A percentile compares a stretch with the other conserved stretches of the same genome.
Conservation (phyloP, 2,888 invertebrate genomes). For the Drosophila ochracea region DNA sequence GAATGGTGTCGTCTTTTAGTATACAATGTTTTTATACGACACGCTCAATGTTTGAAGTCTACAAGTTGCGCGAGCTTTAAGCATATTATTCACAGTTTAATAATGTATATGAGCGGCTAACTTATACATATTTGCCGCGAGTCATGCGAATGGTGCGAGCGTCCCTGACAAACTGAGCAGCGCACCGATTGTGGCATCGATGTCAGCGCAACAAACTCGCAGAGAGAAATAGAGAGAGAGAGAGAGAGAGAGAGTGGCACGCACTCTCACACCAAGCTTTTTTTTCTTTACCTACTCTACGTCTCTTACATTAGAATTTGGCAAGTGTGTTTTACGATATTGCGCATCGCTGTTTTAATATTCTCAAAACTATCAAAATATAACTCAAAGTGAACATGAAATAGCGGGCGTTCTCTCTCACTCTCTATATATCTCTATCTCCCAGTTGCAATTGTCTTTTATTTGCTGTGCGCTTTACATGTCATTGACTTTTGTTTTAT, state of each 20-base stretch:
- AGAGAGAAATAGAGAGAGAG: slow-evolving; percentile 7
- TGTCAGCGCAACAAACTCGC: slow-evolving; percentile 5
- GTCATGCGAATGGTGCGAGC: slow-evolving; percentile 38
- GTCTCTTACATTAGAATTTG: slow-evolving; percentile 27
- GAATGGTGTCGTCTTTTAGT: slow-evolving; percentile 21
- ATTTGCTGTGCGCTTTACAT: slow-evolving; percentile 57
- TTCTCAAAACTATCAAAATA: slow-evolving; percentile 31
- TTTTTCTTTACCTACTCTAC: slow-evolving; percentile 1
- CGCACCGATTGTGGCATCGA: slow-evolving; percentile 15
- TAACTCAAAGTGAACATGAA: slow-evolving; percentile 26
- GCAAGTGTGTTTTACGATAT: slow-evolving; percentile 41
- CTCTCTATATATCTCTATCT: not conserved
- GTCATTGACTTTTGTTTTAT: slow-evolving; percentile 71
- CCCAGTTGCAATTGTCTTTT: slow-evolving; percentile 28
- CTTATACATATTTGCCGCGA: slow-evolving; percentile 23
- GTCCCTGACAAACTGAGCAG: slow-evolving; percentile 56
- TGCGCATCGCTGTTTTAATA: slow-evolving; percentile 34
- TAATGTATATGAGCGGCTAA: slow-evolving; percentile 2
- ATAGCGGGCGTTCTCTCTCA: slow-evolving; percentile 1
- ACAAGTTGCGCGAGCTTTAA: slow-evolving; percentile 24
- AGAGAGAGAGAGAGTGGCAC: not conserved
- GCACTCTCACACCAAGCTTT: not conserved
- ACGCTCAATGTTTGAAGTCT: slow-evolving; percentile 31
- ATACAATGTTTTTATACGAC: slow-evolving; percentile 18
- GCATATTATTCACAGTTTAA: slow-evolving; percentile 20